Base-by-base conservation (phyloP, 2,797 vertebrate genomes). In the Acestrorhynchus altus region DNA sequence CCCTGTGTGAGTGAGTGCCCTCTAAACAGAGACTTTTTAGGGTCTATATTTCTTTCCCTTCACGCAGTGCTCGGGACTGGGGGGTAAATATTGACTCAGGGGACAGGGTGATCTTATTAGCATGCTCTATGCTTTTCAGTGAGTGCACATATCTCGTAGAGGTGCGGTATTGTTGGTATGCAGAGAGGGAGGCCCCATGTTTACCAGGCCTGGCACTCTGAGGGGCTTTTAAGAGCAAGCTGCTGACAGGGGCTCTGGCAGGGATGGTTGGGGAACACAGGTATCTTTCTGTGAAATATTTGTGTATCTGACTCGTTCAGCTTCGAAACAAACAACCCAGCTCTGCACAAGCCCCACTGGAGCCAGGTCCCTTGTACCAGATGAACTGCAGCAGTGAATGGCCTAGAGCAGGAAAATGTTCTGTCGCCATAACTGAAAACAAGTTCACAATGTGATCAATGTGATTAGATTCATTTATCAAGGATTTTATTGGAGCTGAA, bases 41-140 rank as follows among this genome's bases (percentile, higher is more conserved):
- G 72, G 67, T 63, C 72, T 69, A 72, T 11, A 73, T 77, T 60
- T 52, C 54, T 46, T 16, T 76, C 65, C 65, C 20, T 20, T 31
- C 35, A 26, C n/a, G 26, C 31, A 49, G 26, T 66, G 63, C 74
- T 54, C 52, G 0, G 47, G 78, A 80, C 76, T 72, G 77, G n/a
- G 22, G 52, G 69, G 70, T 83, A 88, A 89, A 89, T 88, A 87
- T 90, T 89, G 88, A 69, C 80, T 81, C 85, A 81, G 75, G 74
- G 74, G 85, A 74, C 83, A 46, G 63, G 68, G 66, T 66, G 57
- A 77, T 76, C 81, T 84, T 88, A 85, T 89, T 86, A 89, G 82
- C 40, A 26, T 51, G 66, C 72, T 76, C 74, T 75, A 65, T 63
- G 51, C 72, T 68, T 79, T 84, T 82, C 82, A 81, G 70, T 72